These are phyloP conservation scores for Ceratina calcarata DNA, from an alignment of 1,140 invertebrate species.

Conservation along the genomic window DNA sequence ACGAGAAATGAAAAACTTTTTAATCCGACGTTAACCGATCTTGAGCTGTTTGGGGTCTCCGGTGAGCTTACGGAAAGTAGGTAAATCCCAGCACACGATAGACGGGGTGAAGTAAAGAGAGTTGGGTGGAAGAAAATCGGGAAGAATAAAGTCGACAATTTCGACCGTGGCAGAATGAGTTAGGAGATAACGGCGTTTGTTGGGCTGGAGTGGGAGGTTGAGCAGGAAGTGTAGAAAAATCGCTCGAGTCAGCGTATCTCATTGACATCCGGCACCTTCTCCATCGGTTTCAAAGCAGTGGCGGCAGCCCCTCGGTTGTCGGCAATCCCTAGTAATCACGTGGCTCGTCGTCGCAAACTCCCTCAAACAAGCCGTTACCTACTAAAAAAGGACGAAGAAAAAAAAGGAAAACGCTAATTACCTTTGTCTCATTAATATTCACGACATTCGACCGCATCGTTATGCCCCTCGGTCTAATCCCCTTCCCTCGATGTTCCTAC, in stretches of 20 bases:
- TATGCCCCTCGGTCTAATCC: conserved; percentile 76
- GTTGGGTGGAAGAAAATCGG: conserved; percentile 41
- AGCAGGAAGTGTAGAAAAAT: conserved; percentile 71
- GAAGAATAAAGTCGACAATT: conserved; percentile 64
- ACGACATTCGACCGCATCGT: conserved; percentile 80
- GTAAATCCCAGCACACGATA: conserved; percentile 25
- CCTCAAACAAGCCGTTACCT: conserved; percentile 78
- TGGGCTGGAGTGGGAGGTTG: conserved; percentile 18
- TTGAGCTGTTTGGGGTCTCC: not conserved
- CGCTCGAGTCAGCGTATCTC: conserved; percentile 73
- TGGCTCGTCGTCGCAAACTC: conserved; percentile 72
- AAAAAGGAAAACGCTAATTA: conserved; percentile 79
- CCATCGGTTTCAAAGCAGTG: conserved; percentile 55
- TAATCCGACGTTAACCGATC: not conserved
- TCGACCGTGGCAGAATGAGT: conserved; percentile 36
- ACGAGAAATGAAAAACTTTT: not conserved
- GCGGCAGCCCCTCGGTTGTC: conserved; percentile 10
- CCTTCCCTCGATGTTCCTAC: conserved; percentile 26
- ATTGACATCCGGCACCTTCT: conserved; percentile 72
- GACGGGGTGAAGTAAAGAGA: not conserved
- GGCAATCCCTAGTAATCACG: conserved; percentile 76
- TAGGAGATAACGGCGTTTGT: conserved; percentile 4
- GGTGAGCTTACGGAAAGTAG: not conserved
- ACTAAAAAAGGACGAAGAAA: conserved; percentile 60
- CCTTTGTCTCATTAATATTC: conserved; percentile 82